Base-by-base conservation (phyloP, 2,888 invertebrate species). In the Coenonympha arcania region DNA sequence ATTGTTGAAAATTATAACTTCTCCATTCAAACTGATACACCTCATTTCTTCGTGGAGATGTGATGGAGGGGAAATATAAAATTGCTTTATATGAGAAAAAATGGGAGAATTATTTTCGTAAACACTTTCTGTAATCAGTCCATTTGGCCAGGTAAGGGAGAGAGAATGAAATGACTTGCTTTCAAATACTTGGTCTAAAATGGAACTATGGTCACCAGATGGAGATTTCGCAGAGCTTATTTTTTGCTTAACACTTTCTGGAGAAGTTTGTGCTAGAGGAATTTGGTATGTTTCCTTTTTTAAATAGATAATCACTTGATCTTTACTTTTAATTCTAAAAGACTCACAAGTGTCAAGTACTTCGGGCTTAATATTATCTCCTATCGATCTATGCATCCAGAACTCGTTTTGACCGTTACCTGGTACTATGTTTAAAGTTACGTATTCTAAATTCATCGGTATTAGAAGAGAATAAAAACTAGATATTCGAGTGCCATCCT, bases 111-210 rank as follows among this genome's bases (percentile, higher is more conserved):
- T 76, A 3, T 65, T 54, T 54, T 74, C 70, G 59, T 84, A 68
- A 15, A 86, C 69, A 50, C 69, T 79, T 62, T 85, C 80, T 6
- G 79, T 79, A 6, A 83, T 69, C 24, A 79, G 69, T 1, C 87
- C 87, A 56, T 83, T 86, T 1, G 85, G 84, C 81, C 84, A 86
- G 3, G 84, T 79, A 15, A 83, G 57, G 54, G 59, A 68, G 30
- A 85, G 57, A 1, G 79, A 73, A 62, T 83, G 66, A 64, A 63
- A 81, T 30, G 58, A 60, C 58, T 65, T 65, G 1, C 57, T 63
- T 63, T 74, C 73, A 54, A 61, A 62, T 47, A 65, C 45, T 47
- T 60, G 47, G 24, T 54, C 54, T 3, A 55, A 41, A 11, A 50
- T 50, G 26, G 51, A 53, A 44, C 46, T 60, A 22, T 55, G n/a